Evolutionary conservation across 2,113 vertebrate genomes (phyloP), one percentile per base, ranked within the genome.

Genomic region (Sturnus vulgaris): DNA sequence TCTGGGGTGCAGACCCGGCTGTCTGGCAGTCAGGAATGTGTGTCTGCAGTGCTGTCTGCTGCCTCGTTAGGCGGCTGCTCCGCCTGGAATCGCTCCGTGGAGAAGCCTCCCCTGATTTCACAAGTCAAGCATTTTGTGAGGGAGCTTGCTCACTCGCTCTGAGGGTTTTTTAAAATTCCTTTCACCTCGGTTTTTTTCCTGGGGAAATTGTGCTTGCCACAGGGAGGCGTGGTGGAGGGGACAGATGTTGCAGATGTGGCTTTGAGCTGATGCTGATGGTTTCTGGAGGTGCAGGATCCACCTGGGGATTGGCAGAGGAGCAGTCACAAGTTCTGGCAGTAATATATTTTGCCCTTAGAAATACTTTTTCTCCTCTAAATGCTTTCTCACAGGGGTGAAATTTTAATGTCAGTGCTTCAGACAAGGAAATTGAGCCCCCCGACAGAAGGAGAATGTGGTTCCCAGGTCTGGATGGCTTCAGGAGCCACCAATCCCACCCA

Each of bases 181-280:
- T 39, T 46, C 61, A 21, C 39, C 52, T 69, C 69, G 0, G 2
- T 5, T 22, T 33, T 56, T 20, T 20, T 75, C 47, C 30, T 27
- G 42, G 82, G 78, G 55, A 63, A n/a, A 8, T 21, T 0, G 5
- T 6, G 11, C 0, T 1, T 61, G 52, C 50, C 10, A 1, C 4
- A 8, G 72, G 69, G 81, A 50, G 30, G 12, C 0, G 1, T 42
- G 73, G 22, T 35, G 81, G 56, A 55, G 33, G 6, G 66, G 75
- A 33, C 20, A 22, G 40, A 30, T 66, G 82, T 19, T 59, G 79
- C n/a, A 71, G 91, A 2, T 59, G 66, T 7, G 65, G 35, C 18
- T 33, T 82, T 50, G 40, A 68, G 82, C 49, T 60, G 70, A 3
- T 70, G 86, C 8, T 30, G 56, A 0, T 30, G 63, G 49, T n/a